phyloP scores from a whole-genome alignment of 1,140 invertebrate species.

The Camponotus pennsylvanicus region DNA sequence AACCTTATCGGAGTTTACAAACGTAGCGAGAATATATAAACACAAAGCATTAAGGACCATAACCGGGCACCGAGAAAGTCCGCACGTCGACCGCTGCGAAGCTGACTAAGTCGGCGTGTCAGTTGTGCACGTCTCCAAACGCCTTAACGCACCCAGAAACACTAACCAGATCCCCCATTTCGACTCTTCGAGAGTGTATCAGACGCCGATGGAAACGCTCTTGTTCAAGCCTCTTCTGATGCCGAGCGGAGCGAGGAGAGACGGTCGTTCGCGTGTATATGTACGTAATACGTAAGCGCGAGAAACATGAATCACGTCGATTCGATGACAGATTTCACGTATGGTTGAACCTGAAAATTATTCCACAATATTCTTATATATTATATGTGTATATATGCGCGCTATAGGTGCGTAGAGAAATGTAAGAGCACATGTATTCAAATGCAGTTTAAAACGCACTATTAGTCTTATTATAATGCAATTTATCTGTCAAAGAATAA shows the following conservation, averaged over 20 bases:
- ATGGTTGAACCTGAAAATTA: neutral
- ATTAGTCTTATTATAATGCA: too few species aligned
- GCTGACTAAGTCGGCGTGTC: constrained; percentile 1
- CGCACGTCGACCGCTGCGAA: constrained; percentile 23
- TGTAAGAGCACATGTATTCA: too few species aligned
- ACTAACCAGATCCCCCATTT: constrained; percentile 80
- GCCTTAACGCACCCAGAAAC: constrained; percentile 76
- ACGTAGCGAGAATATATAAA: constrained; percentile 81
- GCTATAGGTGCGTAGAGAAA: too few species aligned
- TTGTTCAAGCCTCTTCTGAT: constrained; percentile 66
- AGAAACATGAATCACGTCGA: constrained; percentile 63
- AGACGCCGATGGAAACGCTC: constrained; percentile 67
- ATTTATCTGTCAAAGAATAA: neutral
- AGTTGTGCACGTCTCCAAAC: constrained; percentile 37
- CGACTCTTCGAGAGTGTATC: constrained; percentile 72
- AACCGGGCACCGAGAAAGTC: constrained; percentile 31
- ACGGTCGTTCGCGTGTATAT: neutral
- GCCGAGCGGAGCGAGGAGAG: constrained; percentile 36
- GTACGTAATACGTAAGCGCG: constrained; percentile 12
- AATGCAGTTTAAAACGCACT: too few species aligned
- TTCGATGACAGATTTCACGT: constrained; percentile 57
- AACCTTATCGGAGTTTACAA: constrained; percentile 78
- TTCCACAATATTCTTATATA: neutral
- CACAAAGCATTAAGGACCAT: constrained; percentile 72
- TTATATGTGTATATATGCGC: too few species aligned